These are phyloP conservation scores for Smutsia temminckii DNA, from an alignment of 2,797 vertebrate species.

Conservation along the genomic window DNA sequence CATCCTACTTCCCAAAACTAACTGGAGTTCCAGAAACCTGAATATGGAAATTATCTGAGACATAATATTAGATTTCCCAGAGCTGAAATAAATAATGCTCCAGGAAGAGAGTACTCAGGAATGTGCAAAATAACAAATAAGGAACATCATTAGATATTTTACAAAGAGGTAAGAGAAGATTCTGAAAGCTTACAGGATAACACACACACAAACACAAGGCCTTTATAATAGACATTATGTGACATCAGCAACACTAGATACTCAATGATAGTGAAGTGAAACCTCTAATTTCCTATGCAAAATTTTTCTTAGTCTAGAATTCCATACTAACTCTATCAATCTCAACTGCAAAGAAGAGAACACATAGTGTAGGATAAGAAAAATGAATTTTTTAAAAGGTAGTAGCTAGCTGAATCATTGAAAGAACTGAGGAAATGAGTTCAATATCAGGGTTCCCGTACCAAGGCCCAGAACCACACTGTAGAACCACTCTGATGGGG, in stretches of 20 bases:
- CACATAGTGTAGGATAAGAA: background rate
- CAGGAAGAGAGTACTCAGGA: background rate
- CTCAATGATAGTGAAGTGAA: background rate
- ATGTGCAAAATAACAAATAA: background rate
- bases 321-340: background rate
- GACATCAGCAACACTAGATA: background rate
- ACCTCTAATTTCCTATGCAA: background rate
- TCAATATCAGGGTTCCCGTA: background rate
- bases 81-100: constrained; percentile 37
- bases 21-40: background rate
- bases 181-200: background rate
- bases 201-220: background rate
- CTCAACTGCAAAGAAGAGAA: background rate
- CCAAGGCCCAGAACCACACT: background rate
- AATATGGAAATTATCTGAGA: background rate
- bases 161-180: background rate
- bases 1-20: background rate
- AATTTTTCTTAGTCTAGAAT: background rate
- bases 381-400: background rate
- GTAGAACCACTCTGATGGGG: background rate
- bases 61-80: background rate
- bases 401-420: background rate
- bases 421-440: background rate
- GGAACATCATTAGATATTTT: background rate
- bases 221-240: background rate